Evolutionary conservation across 2,888 invertebrate species (phyloP).

Genomic region (Baccha elongata): DNA sequence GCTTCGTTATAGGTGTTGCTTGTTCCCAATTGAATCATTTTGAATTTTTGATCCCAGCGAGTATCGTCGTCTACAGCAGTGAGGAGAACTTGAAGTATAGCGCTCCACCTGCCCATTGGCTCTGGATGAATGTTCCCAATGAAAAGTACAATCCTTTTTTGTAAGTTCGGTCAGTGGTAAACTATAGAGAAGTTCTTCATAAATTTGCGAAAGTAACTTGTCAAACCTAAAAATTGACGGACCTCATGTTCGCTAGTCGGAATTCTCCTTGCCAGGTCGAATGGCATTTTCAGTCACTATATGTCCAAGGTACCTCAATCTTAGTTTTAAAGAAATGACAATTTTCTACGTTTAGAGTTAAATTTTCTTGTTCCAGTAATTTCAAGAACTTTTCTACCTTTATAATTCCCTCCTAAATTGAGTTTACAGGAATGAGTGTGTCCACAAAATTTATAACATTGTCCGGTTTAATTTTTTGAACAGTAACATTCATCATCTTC

Average conservation of each 20-base stretch:
- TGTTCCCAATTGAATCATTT: neutral
- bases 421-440: slow-evolving; percentile 30
- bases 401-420: slow-evolving; percentile 31
- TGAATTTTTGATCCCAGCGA: too few species aligned
- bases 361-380: slow-evolving; percentile 19
- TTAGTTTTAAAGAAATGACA: slow-evolving; percentile 41
- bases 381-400: slow-evolving; percentile 26
- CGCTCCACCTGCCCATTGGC: too few species aligned
- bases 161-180: neutral
- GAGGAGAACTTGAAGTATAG: too few species aligned
- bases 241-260: slow-evolving; percentile 21
- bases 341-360: slow-evolving; percentile 46
- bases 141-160: neutral
- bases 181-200: neutral
- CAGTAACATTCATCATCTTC: slow-evolving; percentile 37
- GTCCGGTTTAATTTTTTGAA: slow-evolving; percentile 9
- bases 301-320: slow-evolving; percentile 48
- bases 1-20: neutral
- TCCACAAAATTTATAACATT: slow-evolving; percentile 43
- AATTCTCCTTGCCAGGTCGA: slow-evolving; percentile 74
- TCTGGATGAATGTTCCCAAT: neutral
- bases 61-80: too few species aligned
- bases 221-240: neutral
- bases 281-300: slow-evolving; percentile 72
- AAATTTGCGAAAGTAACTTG: neutral